Base-by-base conservation (phyloP, 1,140 invertebrate species). In the Leucophenga varia region DNA sequence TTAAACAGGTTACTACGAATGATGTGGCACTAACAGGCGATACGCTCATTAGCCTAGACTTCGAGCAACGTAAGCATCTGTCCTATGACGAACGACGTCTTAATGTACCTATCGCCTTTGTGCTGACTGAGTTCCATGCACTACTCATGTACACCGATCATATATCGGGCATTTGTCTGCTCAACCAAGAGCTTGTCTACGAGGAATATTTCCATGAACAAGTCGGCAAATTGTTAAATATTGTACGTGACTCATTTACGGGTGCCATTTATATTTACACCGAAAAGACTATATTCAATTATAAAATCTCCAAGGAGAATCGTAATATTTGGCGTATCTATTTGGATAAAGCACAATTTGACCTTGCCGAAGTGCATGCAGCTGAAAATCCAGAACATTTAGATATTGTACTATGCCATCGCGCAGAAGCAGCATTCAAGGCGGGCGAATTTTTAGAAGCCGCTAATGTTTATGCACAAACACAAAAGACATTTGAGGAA, bases 401-500 rank as follows among this genome's bases (percentile, higher is more conserved):
- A 47, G 90, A 97, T 69, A 82, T 88, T 64, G 91, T 97, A 0
- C 79, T 93, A 6, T 85, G 89, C 2, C 89, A 90, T 74, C 90
- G 97, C 77, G 95, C 95, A 0, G 91, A 97, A 60, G 81, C 90
- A 59, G 79, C 90, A 8, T 97, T 96, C 67, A 81, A 84, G 19
- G 82, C 87, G 54, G 85, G 87, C 54, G 80, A 90, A 76, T 95
- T 88, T 64, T 83, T 89, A 48, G 83, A 86, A 55, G 94, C 93
- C 76, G 95, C 95, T 0, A 77, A 86, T 49, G 84, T 90, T 45
- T 97, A 89, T 77, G 92, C 95, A 0, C 84, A 92, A 60, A 94
- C 92, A 0, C 84, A 90, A 58, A 87, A 86, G n/a, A 91, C 91
- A 10, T 97, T 98, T 76, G 95, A 97, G 79, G 91, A 93, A 68